Percentiles rank a stretch among this genome's conserved stretches.
Conservation (phyloP, 2,888 invertebrate species). For the Galeruca laticollis region DNA sequence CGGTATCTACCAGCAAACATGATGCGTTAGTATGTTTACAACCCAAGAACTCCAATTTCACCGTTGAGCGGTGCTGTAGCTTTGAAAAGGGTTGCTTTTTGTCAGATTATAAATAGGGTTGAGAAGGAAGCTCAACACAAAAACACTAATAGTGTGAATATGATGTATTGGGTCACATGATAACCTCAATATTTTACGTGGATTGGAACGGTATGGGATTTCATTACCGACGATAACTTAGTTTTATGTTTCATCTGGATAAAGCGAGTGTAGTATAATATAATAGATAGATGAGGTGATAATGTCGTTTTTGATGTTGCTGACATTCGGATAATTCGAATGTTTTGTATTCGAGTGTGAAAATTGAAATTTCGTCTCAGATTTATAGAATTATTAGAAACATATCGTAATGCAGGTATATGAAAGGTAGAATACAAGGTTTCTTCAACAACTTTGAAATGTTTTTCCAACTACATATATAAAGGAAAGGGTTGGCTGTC, state of each 20-base stretch:
- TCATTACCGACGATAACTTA: conserved; percentile 25
- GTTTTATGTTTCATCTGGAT: conserved; percentile 21
- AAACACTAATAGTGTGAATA: conserved; percentile 38
- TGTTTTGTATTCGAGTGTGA: no score
- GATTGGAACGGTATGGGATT: conserved; percentile 32
- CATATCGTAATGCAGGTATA: no score
- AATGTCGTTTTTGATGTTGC: neutral
- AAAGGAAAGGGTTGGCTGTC: no score
- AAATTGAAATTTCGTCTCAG: no score
- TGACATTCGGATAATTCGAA: no score
- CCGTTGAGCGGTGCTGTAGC: conserved; percentile 19
- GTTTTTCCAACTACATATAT: no score
- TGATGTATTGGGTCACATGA: conserved; percentile 37
- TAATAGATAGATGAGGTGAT: conserved; percentile 11
- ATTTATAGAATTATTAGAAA: no score
- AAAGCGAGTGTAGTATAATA: conserved; percentile 5
- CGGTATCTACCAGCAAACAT: conserved; percentile 3
- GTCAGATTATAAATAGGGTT: conserved; percentile 34
- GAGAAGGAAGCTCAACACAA: conserved; percentile 27
- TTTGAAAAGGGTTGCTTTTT: conserved; percentile 41
- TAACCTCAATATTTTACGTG: conserved; percentile 36
- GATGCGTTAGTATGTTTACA: conserved; percentile 14
- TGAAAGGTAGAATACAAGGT: no score
- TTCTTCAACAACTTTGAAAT: no score
- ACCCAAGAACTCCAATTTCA: conserved; percentile 25